These are phyloP conservation scores for Nowickia ferox DNA, from an alignment of 2,888 invertebrate genomes.

Conservation along the genomic window DNA sequence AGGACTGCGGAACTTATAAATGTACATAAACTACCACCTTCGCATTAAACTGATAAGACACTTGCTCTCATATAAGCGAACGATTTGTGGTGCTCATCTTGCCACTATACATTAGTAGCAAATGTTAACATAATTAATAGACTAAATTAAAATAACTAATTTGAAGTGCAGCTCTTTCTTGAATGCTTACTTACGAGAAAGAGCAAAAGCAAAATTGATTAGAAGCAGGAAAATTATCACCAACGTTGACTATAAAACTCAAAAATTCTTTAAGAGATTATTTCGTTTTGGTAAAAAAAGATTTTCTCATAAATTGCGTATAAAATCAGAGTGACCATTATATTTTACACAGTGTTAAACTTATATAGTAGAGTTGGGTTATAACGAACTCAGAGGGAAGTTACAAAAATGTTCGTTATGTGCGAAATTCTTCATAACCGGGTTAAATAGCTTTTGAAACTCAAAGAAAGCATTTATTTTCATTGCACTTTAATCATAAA, in stretches of 20 bases:
- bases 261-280: not conserved
- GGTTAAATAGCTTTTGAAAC: too few relatives aligned
- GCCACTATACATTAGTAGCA: not conserved
- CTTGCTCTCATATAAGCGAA: not conserved
- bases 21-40: constrained; percentile 43
- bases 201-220: constrained; percentile 52
- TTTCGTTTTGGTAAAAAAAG: not conserved
- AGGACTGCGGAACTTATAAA: not conserved
- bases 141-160: constrained; percentile 16
- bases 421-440: too few relatives aligned
- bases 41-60: constrained; percentile 27
- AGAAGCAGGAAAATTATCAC: constrained; percentile 64
- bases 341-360: too few relatives aligned
- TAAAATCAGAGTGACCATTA: constrained; percentile 16
- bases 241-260: constrained; percentile 46
- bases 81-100: not conserved
- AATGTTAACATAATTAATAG: constrained; percentile 14
- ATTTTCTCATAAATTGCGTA: not conserved
- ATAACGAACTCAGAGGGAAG: too few relatives aligned
- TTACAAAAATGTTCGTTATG: too few relatives aligned
- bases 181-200: not conserved
- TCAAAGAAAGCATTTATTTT: too few relatives aligned
- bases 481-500: too few relatives aligned
- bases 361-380: too few relatives aligned
- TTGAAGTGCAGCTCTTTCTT: not conserved